Evolutionary conservation across 2,888 invertebrate genomes (phyloP), one percentile per base, ranked within the genome.

Genomic region (Drosophila emarginata): DNA sequence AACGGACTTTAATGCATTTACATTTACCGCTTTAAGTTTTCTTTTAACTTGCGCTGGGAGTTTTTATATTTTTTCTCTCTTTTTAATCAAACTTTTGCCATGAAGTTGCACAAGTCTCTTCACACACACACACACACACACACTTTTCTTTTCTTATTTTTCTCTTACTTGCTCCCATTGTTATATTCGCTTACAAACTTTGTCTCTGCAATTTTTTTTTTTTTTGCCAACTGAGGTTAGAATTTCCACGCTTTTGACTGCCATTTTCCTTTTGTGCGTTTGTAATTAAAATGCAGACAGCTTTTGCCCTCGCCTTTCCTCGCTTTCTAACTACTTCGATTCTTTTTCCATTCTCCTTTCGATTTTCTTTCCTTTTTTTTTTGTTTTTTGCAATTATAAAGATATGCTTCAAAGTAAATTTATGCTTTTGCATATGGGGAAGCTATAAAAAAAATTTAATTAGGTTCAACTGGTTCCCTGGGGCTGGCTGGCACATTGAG

Each of bases 251-350:
- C 58, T 61, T 68, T 72, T 64, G 53, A 36, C 53, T 18, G 60
- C 54, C 39, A 15, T 37, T 28, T 57, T 57, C 50, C 67, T 60
- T 61, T 65, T 51, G 68, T 67, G 67, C 72, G 45, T 45, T 66
- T 82, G 82, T 89, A 87, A 87, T 87, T 87, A 87, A 89, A 87
- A 87, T 89, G 83, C 87, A 87, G 87, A 89, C 81, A 71, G 75
- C 58, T 62, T 40, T 40, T 56, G 26, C 59, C 68, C 76, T 75
- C 64, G 59, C 67, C 59, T 61, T 70, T 18, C 61, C 56, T 26
- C 59, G 6, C 45, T 70, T 12, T 62, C 56, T 26, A 58, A 4
- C 53, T 15, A 51, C 36, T 72, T 54, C 50, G 23, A 14, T n/a
- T 59, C 59, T 40, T 51, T 59, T 56, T 12, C 64, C 72, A 54